phyloP scores from a whole-genome alignment of 92 coral and sea anemone genomes.

The Ricordea florida region DNA sequence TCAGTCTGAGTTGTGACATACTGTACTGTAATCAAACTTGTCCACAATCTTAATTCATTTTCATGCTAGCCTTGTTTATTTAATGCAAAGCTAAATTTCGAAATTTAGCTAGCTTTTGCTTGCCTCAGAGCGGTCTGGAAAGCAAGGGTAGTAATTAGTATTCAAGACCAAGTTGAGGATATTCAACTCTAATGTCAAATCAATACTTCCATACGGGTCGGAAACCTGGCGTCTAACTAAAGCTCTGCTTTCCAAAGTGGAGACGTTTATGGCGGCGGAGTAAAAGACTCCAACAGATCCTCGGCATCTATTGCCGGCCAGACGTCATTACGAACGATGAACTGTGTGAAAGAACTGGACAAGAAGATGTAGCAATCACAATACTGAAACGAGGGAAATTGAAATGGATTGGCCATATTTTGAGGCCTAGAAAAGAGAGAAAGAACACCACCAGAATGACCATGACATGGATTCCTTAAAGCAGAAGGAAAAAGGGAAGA shows the following conservation, averaged over 20 bases:
- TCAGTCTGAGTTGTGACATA: too few species aligned
- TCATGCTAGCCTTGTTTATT: too few species aligned
- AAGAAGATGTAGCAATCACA: neutral
- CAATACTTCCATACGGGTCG: constrained; percentile 23
- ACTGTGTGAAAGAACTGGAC: neutral
- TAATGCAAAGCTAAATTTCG: too few species aligned
- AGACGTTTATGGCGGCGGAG: neutral
- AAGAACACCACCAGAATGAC: neutral
- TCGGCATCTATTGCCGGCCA: neutral
- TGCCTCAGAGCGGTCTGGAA: constrained; percentile 7
- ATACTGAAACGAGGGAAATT: neutral
- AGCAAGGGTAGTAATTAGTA: neutral
- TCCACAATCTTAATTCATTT: too few species aligned
- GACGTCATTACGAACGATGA: neutral
- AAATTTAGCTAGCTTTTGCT: neutral
- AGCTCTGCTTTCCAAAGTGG: neutral
- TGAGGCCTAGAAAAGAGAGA: neutral
- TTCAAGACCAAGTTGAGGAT: neutral
- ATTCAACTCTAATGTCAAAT: constrained; percentile 7
- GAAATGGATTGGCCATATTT: neutral
- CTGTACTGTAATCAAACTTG: too few species aligned
- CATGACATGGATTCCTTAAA: too few species aligned
- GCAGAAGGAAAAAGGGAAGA: too few species aligned
- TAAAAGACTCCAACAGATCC: neutral
- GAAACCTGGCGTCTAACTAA: constrained; percentile 17